Percentiles rank a stretch among this genome's conserved stretches.
Evolutionary conservation across 2,113 vertebrate genomes (phyloP).

Genomic region (Burhinus oedicnemus): DNA sequence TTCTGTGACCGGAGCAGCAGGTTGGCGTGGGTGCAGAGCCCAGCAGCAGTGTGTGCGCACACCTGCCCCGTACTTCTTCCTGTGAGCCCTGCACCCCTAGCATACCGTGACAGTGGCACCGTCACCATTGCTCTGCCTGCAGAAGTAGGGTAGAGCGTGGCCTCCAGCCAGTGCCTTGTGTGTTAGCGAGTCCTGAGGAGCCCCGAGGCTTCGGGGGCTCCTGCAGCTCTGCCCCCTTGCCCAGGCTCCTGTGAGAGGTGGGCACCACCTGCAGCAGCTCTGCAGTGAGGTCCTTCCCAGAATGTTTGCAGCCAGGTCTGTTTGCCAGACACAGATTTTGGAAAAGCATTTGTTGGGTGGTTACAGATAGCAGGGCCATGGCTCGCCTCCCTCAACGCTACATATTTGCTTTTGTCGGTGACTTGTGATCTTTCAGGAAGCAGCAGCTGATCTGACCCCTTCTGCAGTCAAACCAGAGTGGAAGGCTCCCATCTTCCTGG

Average conservation of each 20-base stretch:
- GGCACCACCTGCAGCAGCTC: background rate
- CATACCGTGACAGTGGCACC: accelerated
- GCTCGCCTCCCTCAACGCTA: background rate
- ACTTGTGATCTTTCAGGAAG: background rate
- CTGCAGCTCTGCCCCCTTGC: background rate
- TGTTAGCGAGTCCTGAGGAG: background rate
- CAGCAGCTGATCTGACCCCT: background rate
- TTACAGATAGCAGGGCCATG: accelerated
- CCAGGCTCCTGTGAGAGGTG: background rate
- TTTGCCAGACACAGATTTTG: background rate
- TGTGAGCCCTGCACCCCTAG: background rate
- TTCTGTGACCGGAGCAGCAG: background rate
- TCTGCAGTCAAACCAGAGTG: background rate
- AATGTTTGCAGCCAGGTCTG: background rate
- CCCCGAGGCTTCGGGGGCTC: background rate
- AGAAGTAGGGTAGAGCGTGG: background rate
- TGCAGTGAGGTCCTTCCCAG: background rate
- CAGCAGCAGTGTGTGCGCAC: background rate
- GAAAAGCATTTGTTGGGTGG: background rate
- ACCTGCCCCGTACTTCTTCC: background rate
- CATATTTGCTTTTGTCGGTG: background rate
- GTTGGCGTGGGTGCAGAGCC: background rate
- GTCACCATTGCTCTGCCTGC: background rate
- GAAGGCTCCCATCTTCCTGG: background rate
- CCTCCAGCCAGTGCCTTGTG: background rate